These are phyloP conservation scores for Pholis gunnellus DNA, from an alignment of 2,113 vertebrate genomes.

Conservation along the genomic window DNA sequence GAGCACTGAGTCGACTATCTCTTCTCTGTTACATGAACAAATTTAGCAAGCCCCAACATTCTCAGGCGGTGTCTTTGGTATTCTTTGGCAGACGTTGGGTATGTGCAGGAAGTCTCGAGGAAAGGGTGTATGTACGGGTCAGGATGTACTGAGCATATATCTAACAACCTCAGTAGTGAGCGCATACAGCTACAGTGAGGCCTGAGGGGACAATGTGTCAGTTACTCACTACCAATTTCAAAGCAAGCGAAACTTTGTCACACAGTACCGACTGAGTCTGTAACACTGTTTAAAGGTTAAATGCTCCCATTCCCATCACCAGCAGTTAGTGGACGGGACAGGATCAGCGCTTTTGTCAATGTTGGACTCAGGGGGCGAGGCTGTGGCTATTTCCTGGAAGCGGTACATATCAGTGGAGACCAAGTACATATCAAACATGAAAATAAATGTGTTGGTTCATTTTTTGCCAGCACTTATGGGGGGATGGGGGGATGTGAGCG, in stretches of 20 bases:
- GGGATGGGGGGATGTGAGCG: not conserved
- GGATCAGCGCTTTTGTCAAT: not conserved
- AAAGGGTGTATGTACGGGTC: not conserved
- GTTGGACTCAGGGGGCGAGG: not conserved
- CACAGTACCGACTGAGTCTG: not conserved
- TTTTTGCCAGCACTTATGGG: conserved; percentile 24
- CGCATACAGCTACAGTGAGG: not conserved
- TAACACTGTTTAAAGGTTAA: not conserved
- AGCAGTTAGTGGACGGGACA: not conserved
- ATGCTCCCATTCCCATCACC: not conserved
- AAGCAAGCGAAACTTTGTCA: not conserved
- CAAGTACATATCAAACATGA: not conserved
- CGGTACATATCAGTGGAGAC: not conserved
- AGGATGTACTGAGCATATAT: not conserved
- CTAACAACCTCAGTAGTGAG: not conserved
- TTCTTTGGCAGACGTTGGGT: not conserved
- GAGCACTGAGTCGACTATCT: not conserved
- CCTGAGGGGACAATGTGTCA: not conserved
- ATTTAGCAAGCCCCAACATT: not conserved
- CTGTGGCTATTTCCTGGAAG: conserved; percentile 13
- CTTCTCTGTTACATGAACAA: not conserved
- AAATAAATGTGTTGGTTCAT: not conserved
- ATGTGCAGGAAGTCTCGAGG: not conserved
- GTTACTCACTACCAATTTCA: not conserved
- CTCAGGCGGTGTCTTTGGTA: not conserved